Percentiles rank a stretch among this genome's conserved stretches.
These are phyloP conservation scores for Calameuta idolon DNA, from an alignment of 2,888 invertebrate genomes.

Conservation along the genomic window DNA sequence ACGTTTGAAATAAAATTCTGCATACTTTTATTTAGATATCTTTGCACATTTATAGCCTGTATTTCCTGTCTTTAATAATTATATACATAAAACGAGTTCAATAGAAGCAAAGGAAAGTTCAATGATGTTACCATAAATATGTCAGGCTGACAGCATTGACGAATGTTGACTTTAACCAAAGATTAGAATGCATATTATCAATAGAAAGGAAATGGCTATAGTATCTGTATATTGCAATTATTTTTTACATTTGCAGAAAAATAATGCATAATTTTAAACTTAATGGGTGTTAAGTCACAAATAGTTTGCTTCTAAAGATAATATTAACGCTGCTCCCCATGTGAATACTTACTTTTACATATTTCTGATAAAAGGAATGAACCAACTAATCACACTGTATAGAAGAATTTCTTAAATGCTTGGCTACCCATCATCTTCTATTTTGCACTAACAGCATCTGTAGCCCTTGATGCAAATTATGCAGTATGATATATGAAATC, in stretches of 20 bases:
- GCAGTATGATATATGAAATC: not conserved
- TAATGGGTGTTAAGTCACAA: not conserved
- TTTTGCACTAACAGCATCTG: not conserved
- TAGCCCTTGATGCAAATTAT: not conserved
- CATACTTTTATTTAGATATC: not conserved
- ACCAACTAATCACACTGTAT: not conserved
- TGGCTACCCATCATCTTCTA: not conserved
- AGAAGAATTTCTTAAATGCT: not conserved
- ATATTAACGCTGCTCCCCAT: not conserved
- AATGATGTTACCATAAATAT: not conserved
- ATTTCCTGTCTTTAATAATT: not conserved
- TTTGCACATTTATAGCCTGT: not conserved
- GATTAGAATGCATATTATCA: not conserved
- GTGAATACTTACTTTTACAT: not conserved
- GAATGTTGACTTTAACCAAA: not conserved
- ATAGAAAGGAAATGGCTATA: not conserved
- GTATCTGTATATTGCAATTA: not conserved
- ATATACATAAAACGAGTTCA: not conserved
- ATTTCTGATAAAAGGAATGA: not conserved
- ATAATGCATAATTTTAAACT: not conserved
- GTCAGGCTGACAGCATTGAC: not conserved
- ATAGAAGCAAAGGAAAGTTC: too few relatives aligned
- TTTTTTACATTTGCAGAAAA: not conserved
- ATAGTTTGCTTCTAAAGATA: not conserved
- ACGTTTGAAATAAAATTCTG: not conserved